Percentiles rank a stretch among this genome's conserved stretches.
phyloP scores from a whole-genome alignment of 2,888 invertebrate species.

The Ephialtes manifestator region DNA sequence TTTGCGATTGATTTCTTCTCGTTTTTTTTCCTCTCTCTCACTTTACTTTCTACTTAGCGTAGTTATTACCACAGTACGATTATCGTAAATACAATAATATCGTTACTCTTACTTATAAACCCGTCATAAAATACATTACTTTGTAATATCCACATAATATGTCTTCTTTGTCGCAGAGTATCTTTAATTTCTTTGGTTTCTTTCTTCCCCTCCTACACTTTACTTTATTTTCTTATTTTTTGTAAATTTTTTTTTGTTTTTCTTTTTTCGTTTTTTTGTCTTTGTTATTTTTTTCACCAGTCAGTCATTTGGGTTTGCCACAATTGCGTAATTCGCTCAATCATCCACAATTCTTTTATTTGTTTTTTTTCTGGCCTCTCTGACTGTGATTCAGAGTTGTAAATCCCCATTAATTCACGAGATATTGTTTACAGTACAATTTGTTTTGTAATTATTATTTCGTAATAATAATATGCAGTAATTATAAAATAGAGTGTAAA shows the following conservation, averaged over 20 bases:
- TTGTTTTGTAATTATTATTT: too few species aligned
- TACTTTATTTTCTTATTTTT: too few species aligned
- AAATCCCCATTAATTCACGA: too few species aligned
- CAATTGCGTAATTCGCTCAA: background rate
- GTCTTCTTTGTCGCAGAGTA: constrained; percentile 70
- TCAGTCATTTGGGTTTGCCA: background rate
- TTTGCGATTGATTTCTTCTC: constrained; percentile 32
- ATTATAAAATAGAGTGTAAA: too few species aligned
- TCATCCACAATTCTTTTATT: background rate
- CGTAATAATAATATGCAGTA: too few species aligned
- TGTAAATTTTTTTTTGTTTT: constrained; percentile 24
- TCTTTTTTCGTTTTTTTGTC: background rate
- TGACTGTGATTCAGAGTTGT: background rate
- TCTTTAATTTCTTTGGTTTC: constrained; percentile 60
- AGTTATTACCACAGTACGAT: constrained; percentile 74
- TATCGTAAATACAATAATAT: constrained; percentile 76
- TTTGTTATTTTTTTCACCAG: background rate
- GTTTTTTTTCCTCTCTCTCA: constrained; percentile 56
- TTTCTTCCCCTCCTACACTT: constrained; percentile 29
- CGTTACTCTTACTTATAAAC: constrained; percentile 82
- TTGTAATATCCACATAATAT: constrained; percentile 78
- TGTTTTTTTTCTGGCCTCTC: background rate
- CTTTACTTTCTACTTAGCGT: constrained; percentile 71
- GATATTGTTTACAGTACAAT: too few species aligned
- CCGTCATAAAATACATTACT: constrained; percentile 85